phyloP scores from a whole-genome alignment of 2,888 invertebrate genomes.

The Cremastobaeus sp. region DNA sequence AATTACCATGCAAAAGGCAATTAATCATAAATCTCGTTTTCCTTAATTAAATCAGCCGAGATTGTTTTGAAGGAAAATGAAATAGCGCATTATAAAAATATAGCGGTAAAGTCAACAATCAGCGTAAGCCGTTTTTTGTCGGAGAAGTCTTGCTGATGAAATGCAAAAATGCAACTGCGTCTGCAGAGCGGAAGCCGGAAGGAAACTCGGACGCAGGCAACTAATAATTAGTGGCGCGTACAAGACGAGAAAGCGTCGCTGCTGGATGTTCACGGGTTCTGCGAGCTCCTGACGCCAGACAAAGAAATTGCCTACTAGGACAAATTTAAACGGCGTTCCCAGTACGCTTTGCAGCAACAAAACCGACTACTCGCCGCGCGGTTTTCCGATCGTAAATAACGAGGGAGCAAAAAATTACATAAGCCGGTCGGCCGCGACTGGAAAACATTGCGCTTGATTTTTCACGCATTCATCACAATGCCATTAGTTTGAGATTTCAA shows the following conservation, averaged over 20 bases:
- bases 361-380: too few species aligned
- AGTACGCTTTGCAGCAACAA: constrained; percentile 15
- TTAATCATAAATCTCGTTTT: constrained; percentile 45
- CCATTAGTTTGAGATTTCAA: constrained; percentile 8
- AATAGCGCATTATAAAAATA: constrained; percentile 10
- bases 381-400: constrained; percentile 25
- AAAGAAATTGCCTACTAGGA: constrained; percentile 52
- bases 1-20: constrained; percentile 35
- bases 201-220: constrained; percentile 67
- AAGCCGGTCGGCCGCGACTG: constrained; percentile 8
- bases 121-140: constrained; percentile 31
- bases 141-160: constrained; percentile 48
- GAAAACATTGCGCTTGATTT: constrained; percentile 19
- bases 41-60: constrained; percentile 31
- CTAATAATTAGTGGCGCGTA: constrained; percentile 67
- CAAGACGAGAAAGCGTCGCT: constrained; percentile 59
- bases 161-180: constrained; percentile 39
- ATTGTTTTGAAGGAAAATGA: constrained; percentile 5
- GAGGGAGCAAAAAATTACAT: constrained; percentile 42
- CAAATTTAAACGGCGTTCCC: constrained; percentile 30
- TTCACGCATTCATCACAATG: constrained; percentile 23
- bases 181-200: constrained; percentile 67
- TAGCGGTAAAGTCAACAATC: constrained; percentile 31
- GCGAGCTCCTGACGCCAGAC: constrained; percentile 31
- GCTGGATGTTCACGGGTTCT: constrained; percentile 38